Evolutionary conservation across 2,113 vertebrate species (phyloP).

Genomic region (Motacilla alba): DNA sequence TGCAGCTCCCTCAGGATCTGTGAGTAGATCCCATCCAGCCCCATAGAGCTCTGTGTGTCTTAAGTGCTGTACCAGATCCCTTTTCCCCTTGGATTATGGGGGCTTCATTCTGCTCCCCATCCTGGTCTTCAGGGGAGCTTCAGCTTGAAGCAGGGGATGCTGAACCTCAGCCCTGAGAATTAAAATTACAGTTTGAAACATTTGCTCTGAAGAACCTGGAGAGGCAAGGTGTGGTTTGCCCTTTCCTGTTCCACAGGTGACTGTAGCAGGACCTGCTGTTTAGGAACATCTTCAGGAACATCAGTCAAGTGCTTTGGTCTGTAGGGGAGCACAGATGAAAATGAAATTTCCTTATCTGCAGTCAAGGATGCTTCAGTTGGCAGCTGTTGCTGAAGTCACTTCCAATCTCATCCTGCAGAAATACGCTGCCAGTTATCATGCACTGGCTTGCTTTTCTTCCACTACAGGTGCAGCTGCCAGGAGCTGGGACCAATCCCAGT

Average conservation of each 20-base stretch:
- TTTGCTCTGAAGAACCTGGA: not conserved
- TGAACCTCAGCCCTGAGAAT: not conserved
- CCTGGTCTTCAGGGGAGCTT: not conserved
- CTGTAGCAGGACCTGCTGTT: not conserved
- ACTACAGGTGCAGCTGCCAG: not conserved
- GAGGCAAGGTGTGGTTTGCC: not conserved
- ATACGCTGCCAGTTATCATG: not conserved
- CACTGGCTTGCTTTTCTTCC: not conserved
- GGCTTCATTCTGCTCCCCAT: not conserved
- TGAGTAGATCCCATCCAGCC: accelerated
- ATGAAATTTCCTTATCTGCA: not conserved
- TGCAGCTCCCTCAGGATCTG: not conserved
- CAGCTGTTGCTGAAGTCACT: not conserved
- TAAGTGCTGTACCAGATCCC: not conserved
- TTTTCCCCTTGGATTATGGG: not conserved
- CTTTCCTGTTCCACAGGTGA: not conserved
- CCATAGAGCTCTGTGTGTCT: not conserved
- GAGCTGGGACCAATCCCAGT: not conserved
- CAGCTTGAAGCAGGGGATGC: not conserved
- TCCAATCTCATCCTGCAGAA: not conserved
- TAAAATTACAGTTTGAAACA: not conserved
- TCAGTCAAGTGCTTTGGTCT: not conserved
- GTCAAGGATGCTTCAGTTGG: not conserved
- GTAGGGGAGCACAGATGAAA: not conserved
- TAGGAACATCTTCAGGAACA: not conserved